phyloP scores from a whole-genome alignment of 2,797 vertebrate species.

The Pyrocephalus nanus region DNA sequence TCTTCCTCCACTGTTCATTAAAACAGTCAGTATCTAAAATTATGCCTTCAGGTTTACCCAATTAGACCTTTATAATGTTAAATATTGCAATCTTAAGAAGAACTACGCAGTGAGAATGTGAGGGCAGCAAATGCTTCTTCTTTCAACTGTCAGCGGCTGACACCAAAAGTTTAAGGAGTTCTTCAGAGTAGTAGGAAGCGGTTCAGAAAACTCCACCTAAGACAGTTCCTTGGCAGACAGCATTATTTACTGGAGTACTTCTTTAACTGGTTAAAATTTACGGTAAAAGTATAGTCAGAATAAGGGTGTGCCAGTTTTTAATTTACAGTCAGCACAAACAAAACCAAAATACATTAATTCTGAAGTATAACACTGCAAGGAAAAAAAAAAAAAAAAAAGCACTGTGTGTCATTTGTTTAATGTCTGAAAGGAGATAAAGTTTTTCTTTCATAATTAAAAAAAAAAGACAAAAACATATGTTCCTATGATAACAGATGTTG shows the following conservation, averaged over 20 bases:
- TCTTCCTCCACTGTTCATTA: background rate
- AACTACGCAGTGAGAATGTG: background rate
- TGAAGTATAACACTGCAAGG: background rate
- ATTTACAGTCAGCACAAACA: background rate
- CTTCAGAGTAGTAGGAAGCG: background rate
- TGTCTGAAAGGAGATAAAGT: background rate
- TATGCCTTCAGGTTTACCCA: background rate
- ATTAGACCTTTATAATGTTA: background rate
- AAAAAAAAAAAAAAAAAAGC: background rate
- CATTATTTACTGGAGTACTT: background rate
- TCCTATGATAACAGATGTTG: background rate
- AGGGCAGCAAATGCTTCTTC: background rate
- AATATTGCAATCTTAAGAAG: background rate
- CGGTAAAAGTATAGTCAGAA: background rate
- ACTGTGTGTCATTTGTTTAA: background rate
- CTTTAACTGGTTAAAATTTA: background rate
- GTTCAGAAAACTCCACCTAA: background rate
- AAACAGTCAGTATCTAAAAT: background rate
- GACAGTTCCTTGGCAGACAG: background rate
- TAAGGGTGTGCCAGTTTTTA: background rate
- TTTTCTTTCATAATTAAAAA: background rate
- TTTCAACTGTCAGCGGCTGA: background rate
- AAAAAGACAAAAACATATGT: background rate
- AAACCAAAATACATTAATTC: background rate
- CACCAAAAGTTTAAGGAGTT: background rate